Evolutionary conservation across 2,888 invertebrate species (phyloP).

Genomic region (Callyntrura guangdongensis): DNA sequence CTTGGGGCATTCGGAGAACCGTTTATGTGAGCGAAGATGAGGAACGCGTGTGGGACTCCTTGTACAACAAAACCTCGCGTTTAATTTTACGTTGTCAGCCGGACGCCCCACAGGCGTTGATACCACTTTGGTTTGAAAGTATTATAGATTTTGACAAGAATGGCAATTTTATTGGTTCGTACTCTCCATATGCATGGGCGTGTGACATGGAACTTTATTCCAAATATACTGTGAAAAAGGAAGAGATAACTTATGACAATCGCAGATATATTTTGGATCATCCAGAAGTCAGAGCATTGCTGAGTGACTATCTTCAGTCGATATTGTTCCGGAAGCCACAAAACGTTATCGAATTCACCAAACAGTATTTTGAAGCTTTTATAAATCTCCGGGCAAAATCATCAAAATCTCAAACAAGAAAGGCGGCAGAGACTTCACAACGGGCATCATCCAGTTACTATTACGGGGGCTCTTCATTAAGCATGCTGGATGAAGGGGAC

Average conservation of each 20-base stretch:
- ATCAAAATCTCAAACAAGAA: background rate
- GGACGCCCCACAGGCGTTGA: constrained; percentile 82
- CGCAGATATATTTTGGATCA: constrained; percentile 82
- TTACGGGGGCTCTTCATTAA: constrained; percentile 10
- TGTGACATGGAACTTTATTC: constrained; percentile 83
- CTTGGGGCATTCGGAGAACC: constrained; percentile 81
- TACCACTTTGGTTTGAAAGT: constrained; percentile 83
- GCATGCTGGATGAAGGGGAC: background rate
- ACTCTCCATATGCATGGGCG: constrained; percentile 80
- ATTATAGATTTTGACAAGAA: constrained; percentile 76
- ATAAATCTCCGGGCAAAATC: constrained; percentile 49
- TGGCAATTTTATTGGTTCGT: constrained; percentile 68
- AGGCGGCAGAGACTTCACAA: background rate
- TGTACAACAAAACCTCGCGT: constrained; percentile 80
- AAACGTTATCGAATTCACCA: constrained; percentile 79
- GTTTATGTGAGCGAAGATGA: constrained; percentile 70
- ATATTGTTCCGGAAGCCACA: constrained; percentile 81
- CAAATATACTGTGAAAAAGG: constrained; percentile 80
- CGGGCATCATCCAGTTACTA: background rate
- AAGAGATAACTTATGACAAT: constrained; percentile 74
- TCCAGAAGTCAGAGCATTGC: constrained; percentile 80
- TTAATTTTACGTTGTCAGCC: constrained; percentile 82
- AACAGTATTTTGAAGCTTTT: constrained; percentile 79
- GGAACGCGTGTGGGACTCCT: constrained; percentile 81
- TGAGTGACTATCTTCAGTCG: constrained; percentile 83